Evolutionary conservation across 2,888 invertebrate species (phyloP).

Genomic region (Pristionchus exspectatus): DNA sequence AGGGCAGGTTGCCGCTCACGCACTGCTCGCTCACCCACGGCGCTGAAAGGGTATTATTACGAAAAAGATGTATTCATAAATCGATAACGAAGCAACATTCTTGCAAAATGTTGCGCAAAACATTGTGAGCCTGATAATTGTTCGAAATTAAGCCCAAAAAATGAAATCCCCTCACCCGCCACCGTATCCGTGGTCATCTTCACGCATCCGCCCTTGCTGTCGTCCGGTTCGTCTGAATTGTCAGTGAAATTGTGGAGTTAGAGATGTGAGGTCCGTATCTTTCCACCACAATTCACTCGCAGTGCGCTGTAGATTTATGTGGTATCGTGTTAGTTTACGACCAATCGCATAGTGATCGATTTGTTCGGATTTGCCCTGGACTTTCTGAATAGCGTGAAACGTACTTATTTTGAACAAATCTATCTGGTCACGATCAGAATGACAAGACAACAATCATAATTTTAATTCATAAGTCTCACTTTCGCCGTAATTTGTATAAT

Average conservation of each 20-base stretch:
- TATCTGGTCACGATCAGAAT: no score
- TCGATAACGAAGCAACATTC: not conserved
- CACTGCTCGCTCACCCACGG: conserved; percentile 8
- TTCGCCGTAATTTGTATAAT: not conserved
- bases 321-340: not conserved
- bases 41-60: not conserved
- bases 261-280: not conserved
- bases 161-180: not conserved
- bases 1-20: not conserved
- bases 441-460: no score
- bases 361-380: not conserved
- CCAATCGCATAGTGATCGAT: not conserved
- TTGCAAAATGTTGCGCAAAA: no score
- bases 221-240: not conserved
- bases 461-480: not conserved
- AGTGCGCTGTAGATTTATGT: no score
- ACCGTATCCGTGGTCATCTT: not conserved
- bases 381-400: not conserved
- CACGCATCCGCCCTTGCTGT: not conserved
- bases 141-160: no score
- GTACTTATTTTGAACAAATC: no score
- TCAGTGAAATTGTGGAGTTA: no score
- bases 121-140: no score
- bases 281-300: no score
- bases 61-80: not conserved